phyloP scores from a whole-genome alignment of 2,888 invertebrate species.

The Erebia epiphron region DNA sequence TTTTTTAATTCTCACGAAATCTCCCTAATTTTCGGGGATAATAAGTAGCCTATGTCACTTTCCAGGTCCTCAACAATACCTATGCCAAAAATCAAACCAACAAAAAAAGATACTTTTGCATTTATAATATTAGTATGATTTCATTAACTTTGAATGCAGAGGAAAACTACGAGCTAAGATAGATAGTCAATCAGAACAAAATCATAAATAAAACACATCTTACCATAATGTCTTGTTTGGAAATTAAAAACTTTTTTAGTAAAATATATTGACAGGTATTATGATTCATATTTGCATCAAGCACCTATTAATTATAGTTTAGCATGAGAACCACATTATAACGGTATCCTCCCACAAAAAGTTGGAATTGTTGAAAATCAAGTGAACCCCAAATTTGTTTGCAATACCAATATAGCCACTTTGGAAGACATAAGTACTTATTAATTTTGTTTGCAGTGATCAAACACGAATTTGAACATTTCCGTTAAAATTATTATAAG shows the following conservation, averaged over 20 bases:
- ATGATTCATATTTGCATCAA: constrained; percentile 28
- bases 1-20: no score
- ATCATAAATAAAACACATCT: neutral
- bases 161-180: neutral
- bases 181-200: neutral
- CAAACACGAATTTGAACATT: constrained; percentile 1
- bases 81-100: no score
- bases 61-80: no score
- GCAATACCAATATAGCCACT: constrained; percentile 18
- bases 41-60: no score
- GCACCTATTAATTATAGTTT: constrained; percentile 28
- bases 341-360: constrained; percentile 33
- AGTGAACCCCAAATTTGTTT: constrained; percentile 33
- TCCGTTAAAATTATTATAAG: neutral
- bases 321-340: constrained; percentile 38
- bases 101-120: no score
- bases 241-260: constrained; percentile 1
- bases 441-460: constrained; percentile 4
- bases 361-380: constrained; percentile 24
- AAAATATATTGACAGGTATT: constrained; percentile 12
- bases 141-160: neutral
- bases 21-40: no score
- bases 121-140: no score
- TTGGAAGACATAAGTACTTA: neutral
- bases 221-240: neutral